These are phyloP conservation scores for Cephus spinipes DNA, from an alignment of 2,888 invertebrate species.

Conservation along the genomic window DNA sequence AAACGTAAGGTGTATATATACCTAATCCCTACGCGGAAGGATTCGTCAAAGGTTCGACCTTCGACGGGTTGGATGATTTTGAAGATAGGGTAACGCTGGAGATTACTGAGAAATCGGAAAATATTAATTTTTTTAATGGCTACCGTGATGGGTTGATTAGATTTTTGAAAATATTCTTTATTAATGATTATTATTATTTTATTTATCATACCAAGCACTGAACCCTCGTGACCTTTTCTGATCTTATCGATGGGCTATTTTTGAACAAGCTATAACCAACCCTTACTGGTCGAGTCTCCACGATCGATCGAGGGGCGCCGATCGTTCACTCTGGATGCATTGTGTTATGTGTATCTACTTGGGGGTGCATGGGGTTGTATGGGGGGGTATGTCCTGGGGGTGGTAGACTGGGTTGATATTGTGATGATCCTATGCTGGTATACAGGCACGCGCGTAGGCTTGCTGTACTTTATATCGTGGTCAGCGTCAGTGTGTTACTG, in stretches of 20 bases:
- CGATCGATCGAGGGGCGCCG: not conserved
- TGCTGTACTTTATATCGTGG: not conserved
- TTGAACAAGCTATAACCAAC: not conserved
- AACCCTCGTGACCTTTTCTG: not conserved
- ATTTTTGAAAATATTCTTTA: too few species aligned
- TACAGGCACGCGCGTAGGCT: not conserved
- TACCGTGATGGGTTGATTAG: too few species aligned
- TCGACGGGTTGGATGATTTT: not conserved
- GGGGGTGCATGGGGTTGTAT: not conserved
- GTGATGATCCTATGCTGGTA: not conserved
- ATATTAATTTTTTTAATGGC: too few species aligned
- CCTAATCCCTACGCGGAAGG: not conserved
- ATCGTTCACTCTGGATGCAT: not conserved
- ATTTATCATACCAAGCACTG: not conserved
- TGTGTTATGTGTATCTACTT: not conserved
- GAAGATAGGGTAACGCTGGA: not conserved
- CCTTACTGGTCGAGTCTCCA: not conserved
- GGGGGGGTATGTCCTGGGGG: not conserved
- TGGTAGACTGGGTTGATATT: not conserved
- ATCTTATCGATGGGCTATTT: not conserved
- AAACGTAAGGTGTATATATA: not conserved
- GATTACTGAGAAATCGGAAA: too few species aligned
- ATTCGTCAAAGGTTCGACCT: not conserved
- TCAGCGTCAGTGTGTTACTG: slow-evolving; percentile 62
- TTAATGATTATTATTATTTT: not conserved